Evolutionary conservation across 2,888 invertebrate species (phyloP), one percentile per base, ranked within the genome.

Genomic region (Silvanus unidentatus): DNA sequence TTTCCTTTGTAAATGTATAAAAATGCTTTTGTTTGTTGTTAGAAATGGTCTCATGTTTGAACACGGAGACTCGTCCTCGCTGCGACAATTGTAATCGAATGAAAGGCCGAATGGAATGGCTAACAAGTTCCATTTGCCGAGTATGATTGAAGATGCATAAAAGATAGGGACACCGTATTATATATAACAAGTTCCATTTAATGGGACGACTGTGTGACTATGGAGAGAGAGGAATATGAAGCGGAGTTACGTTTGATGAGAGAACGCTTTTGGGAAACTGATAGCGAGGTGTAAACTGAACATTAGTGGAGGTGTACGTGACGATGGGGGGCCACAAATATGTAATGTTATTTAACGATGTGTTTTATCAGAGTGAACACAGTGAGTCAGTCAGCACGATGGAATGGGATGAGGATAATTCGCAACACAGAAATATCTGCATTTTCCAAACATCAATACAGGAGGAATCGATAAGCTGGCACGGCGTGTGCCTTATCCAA

Each of bases 21-120:
- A 47, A 47, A 47, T 44, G 39, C 41, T 37, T n/a, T 32, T 32
- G 32, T 12, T 12, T 12, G n/a, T 44, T 35, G 42, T 44, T 44
- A 42, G 44, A 48, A 48, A 40, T 48, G 39, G n/a, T 11, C 42
- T 42, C 42, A 48, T 44, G 44, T 48, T 48, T 48, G 48, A 48
- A 42, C 42, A 44, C 44, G 44, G n/a, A n/a, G n/a, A n/a, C n/a
- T 42, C 39, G 22, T 22, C 3, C 8, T 22, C 22, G 8, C 8
- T 3, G 8, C 3, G 8, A 22, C 8, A 22, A 22, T 38, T 41
- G 22, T 28, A 32, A n/a, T 16, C 30, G 28, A 39, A 39, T 44
- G 30, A 39, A 29, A 39, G n/a, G n/a, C n/a, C 11, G 32, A 34
- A 39, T 13, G 14, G 30, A n/a, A 38, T 38, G 43, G 15, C 35